Evolutionary conservation across 64 coral and sea anemone genomes (phyloP).

Genomic region (Actinia equina): DNA sequence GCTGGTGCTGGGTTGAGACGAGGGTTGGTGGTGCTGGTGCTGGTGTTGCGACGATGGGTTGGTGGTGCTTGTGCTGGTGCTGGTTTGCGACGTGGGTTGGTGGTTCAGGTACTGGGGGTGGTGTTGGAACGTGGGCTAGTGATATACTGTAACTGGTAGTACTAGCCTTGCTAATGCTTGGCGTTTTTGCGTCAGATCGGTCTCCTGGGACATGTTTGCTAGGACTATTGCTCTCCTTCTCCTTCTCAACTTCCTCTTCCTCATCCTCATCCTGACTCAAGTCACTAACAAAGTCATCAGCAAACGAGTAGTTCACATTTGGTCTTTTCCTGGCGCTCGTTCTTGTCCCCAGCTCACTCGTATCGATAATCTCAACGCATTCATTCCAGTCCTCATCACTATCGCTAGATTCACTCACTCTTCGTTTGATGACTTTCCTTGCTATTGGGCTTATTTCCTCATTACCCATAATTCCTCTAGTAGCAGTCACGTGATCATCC

Average conservation of each 20-base stretch:
- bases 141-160: no score
- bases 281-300: neutral
- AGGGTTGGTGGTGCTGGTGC: no score
- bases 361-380: neutral
- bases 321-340: neutral
- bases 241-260: neutral
- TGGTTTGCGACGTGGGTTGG: no score
- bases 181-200: neutral
- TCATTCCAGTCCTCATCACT: slow-evolving; percentile 18
- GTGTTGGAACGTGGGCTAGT: neutral
- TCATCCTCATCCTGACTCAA: neutral
- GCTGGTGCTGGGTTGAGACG: no score
- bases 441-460: neutral
- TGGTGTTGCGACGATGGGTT: no score
- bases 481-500: neutral
- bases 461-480: neutral
- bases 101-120: no score
- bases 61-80: no score
- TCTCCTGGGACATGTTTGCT: neutral
- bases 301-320: neutral
- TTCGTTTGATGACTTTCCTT: neutral
- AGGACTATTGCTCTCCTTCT: neutral
- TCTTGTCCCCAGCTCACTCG: neutral
- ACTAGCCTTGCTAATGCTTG: neutral
- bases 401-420: neutral